phyloP scores from a whole-genome alignment of 2,888 invertebrate genomes.

The Eristalinus aeneus region DNA sequence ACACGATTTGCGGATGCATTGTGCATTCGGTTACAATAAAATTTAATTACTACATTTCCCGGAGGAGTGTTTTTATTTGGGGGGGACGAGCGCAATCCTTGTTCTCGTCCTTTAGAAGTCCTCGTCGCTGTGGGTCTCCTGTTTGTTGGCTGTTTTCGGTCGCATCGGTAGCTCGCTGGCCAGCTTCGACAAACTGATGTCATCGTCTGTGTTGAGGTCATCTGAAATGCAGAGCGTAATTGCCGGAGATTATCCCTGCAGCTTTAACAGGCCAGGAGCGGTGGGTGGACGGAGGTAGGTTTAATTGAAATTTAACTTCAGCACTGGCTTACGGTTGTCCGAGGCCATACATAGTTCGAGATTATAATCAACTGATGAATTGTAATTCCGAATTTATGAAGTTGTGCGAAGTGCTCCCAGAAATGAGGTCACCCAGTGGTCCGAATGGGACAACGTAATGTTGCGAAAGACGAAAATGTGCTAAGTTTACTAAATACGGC shows the following conservation, averaged over 20 bases:
- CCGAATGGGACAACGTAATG: background rate
- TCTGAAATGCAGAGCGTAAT: slow-evolving; percentile 73
- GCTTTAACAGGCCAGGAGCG: background rate
- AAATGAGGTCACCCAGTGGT: background rate
- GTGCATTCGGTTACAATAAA: slow-evolving; percentile 40
- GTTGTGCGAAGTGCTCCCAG: background rate
- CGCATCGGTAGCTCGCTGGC: slow-evolving; percentile 77
- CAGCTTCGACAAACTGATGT: slow-evolving; percentile 79
- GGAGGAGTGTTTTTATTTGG: background rate
- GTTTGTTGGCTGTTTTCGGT: slow-evolving; percentile 78
- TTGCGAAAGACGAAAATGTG: no score
- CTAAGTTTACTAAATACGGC: background rate
- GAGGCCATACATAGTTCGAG: background rate
- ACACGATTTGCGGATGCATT: slow-evolving; percentile 31
- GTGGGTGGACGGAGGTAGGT: background rate
- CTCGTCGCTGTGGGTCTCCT: slow-evolving; percentile 79
- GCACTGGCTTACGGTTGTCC: background rate
- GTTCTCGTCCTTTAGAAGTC: slow-evolving; percentile 74
- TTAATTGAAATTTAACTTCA: slow-evolving; percentile 2
- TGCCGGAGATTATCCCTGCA: background rate
- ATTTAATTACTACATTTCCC: slow-evolving; percentile 46
- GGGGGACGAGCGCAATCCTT: no score
- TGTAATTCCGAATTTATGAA: background rate
- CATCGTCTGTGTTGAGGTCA: slow-evolving; percentile 79
- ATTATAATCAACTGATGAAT: slow-evolving; percentile 23